Evolutionary conservation across 2,797 vertebrate species (phyloP), one percentile per base, ranked within the genome.

Genomic region (Cyclura pinguis): DNA sequence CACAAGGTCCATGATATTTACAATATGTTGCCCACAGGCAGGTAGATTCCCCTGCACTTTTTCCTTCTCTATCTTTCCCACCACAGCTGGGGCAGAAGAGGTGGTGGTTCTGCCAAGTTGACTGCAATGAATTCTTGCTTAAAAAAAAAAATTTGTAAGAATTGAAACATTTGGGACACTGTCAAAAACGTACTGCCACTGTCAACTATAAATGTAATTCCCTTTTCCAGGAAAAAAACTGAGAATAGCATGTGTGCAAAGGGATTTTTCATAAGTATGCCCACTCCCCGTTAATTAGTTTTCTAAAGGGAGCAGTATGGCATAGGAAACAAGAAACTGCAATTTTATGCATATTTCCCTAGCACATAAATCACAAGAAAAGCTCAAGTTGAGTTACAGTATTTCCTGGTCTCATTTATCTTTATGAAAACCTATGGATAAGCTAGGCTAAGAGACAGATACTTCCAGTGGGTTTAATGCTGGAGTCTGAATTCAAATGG

Each of bases 381-480:
- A 18, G 72, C 52, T 74, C n/a, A 35, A 57, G n/a, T 74, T 1
- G 13, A 24, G 20, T 76, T 62, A 42, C 55, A 59, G n/a, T 9
- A 76, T 87, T 64, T 89, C 9, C 38, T 57, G 50, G 55, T n/a
- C 72, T 64, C 42, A 76, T 84, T 76, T 77, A 62, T 76, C 42
- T 84, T 84, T 72, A 64, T 69, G 18, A 62, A 69, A 27, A 59
- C 47, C 42, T n/a, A 24, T 35, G 7, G 35, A 32, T 18, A 59
- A n/a, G 6, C 42, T 80, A 35, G 32, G 62, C 2, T 22, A n/a
- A 52, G 67, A n/a, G 5, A 12, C 42, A 55, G 69, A 27, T 59
- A 64, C 59, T 78, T 80, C 29, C 47, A 69, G 57, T 3, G 29
- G 50, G 20, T 27, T 76, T 69, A 55, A 62, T 74, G 55, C 14